phyloP scores from a whole-genome alignment of 2,888 invertebrate genomes.

The Meloe dianella region DNA sequence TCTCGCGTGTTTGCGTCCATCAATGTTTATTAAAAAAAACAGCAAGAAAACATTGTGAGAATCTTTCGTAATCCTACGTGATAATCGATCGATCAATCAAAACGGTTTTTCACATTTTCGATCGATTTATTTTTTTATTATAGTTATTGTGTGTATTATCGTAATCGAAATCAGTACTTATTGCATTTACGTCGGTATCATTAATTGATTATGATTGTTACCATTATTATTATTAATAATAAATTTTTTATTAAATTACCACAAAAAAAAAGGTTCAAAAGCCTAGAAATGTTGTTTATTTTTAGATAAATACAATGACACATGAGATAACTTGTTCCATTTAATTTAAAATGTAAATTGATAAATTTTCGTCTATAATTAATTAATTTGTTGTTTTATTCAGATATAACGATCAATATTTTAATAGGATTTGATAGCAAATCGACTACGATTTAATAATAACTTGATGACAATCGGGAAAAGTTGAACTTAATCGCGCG shows the following conservation, averaged over 20 bases:
- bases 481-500: too few relatives aligned
- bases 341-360: not conserved
- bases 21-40: too few relatives aligned
- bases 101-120: too few relatives aligned
- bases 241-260: not conserved
- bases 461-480: too few relatives aligned
- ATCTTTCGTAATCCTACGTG: too few relatives aligned
- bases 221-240: not conserved
- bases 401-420: too few relatives aligned
- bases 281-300: not conserved
- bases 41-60: too few relatives aligned
- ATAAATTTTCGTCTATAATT: not conserved
- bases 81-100: too few relatives aligned
- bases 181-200: not conserved
- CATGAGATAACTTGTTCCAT: not conserved
- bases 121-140: not conserved
- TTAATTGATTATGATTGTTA: not conserved
- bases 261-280: conserved; percentile 16
- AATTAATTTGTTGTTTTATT: not conserved
- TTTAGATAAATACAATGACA: not conserved
- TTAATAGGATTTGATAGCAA: too few relatives aligned
- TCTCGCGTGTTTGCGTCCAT: too few relatives aligned
- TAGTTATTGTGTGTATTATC: not conserved
- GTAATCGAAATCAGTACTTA: not conserved
- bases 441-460: too few relatives aligned